Evolutionary conservation across 2,888 invertebrate genomes (phyloP).

Genomic region (Caenorhabditis sulstoni): DNA sequence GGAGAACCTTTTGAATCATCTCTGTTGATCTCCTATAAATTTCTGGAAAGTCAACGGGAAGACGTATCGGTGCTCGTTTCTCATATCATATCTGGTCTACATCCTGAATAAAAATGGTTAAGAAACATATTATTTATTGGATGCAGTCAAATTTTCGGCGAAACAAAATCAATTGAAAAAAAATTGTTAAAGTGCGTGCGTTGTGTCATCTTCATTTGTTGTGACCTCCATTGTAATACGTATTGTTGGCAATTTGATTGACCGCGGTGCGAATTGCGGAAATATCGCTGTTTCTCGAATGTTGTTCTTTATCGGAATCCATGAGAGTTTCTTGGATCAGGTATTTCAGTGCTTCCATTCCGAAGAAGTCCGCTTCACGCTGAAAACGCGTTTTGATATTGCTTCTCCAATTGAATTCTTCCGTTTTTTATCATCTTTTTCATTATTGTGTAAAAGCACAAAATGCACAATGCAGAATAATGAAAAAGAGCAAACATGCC

Average conservation of each 20-base stretch:
- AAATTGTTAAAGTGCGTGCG: background rate
- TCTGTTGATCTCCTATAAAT: too few relatives aligned
- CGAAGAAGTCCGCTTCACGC: constrained; percentile 68
- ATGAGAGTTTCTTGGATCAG: constrained; percentile 48
- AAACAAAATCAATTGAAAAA: background rate
- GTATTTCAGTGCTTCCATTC: constrained; percentile 57
- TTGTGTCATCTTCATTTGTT: constrained; percentile 7
- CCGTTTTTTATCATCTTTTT: background rate
- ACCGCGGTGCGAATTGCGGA: constrained; percentile 53
- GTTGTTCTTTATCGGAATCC: constrained; percentile 44
- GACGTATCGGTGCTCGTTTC: too few relatives aligned
- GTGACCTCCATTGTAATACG: constrained; percentile 55
- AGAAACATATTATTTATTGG: too few relatives aligned
- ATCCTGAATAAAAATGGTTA: too few relatives aligned
- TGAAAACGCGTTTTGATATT: constrained; percentile 35
- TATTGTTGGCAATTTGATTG: constrained; percentile 62
- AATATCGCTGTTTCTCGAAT: constrained; percentile 39
- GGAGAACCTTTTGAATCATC: too few relatives aligned
- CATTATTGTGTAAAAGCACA: background rate
- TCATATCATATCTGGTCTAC: too few relatives aligned
- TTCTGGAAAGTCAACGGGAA: too few relatives aligned
- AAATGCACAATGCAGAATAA: constrained; percentile 10
- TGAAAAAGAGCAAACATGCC: constrained; percentile 1
- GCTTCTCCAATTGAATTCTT: too few relatives aligned
- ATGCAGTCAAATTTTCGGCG: too few relatives aligned